A percentile compares a stretch with the other conserved stretches of the same genome.
Conservation (phyloP, 2,113 vertebrate species). For the Bos taurus region ARS-UCD2.0 NC_037333.1:114967001-114967500, state of each 20-base stretch:
- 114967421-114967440: neutral
- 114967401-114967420: neutral
- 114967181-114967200: fast-evolving
- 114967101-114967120: fast-evolving
- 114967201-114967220: fast-evolving
- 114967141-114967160: fast-evolving
- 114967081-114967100: neutral
- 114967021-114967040: fast-evolving
- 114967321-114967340: neutral
- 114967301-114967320: neutral
- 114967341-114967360: neutral
- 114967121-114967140: neutral
- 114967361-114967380: fast-evolving
- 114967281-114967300: too few species aligned
- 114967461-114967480: neutral
- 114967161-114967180: neutral
- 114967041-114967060: fast-evolving
- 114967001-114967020: neutral
- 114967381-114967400: neutral
- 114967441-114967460: neutral
- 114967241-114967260: neutral
- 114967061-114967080: too few species aligned
- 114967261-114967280: too few species aligned
- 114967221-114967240: neutral
- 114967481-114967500: fast-evolving